Conservation (phyloP, 1,140 invertebrate species). For the Drosophila seguyi region DNA sequence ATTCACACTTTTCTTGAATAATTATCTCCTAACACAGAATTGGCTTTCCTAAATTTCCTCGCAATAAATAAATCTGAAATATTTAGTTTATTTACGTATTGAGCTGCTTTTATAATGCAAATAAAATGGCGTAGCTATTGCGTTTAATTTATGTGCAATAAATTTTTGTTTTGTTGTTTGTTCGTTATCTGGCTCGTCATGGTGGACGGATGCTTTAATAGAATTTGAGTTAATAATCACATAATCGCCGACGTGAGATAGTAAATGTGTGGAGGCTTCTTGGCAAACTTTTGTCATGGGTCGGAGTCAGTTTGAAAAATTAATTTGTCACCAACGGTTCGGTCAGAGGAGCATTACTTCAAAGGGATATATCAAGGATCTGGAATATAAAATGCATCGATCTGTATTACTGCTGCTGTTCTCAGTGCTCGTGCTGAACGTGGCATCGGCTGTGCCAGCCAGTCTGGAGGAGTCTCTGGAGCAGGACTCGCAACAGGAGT, state of each 20-base stretch:
- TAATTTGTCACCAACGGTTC: neutral
- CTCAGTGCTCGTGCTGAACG: slow-evolving; percentile 7
- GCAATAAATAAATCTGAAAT: neutral
- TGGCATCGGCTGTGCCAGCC: neutral
- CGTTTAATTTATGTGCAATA: slow-evolving; percentile 9
- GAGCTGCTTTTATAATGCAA: neutral
- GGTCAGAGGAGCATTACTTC: neutral
- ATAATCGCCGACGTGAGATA: slow-evolving; percentile 25
- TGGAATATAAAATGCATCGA: slow-evolving; percentile 5
- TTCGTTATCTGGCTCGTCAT: slow-evolving; percentile 17
- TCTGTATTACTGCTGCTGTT: slow-evolving; percentile 13
- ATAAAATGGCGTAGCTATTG: neutral
- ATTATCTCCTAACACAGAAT: neutral
- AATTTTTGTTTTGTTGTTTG: neutral
- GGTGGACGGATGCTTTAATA: slow-evolving; percentile 29
- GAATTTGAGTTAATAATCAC: slow-evolving; percentile 31
- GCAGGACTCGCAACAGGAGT: neutral
- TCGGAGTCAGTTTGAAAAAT: slow-evolving; percentile 14
- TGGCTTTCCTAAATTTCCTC: neutral
- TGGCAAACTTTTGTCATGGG: neutral
- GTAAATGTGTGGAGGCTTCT: slow-evolving; percentile 17
- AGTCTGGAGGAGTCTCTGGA: neutral
- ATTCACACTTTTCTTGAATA: too few relatives aligned
- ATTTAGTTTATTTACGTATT: neutral
- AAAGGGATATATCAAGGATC: neutral